Percentiles rank a stretch among this genome's conserved stretches.
Evolutionary conservation across 2,797 vertebrate species (phyloP).

Genomic region (Hoplostethus atlanticus): DNA sequence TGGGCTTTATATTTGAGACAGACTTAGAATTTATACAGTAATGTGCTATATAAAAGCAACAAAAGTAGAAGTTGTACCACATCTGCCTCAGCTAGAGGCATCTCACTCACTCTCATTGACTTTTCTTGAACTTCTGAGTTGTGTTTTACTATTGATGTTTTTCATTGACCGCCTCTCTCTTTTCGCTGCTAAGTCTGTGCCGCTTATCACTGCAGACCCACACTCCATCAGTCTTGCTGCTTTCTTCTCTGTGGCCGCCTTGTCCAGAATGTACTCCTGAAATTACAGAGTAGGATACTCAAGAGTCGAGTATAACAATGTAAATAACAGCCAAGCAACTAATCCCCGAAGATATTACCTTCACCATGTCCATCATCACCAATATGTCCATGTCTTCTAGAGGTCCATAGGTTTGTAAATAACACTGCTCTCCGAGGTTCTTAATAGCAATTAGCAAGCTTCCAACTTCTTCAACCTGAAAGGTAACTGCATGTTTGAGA

Average conservation of each 20-base stretch:
- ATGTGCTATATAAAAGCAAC: background rate
- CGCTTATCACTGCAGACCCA: constrained; percentile 43
- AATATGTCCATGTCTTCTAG: constrained; percentile 68
- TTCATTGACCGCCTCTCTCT: constrained; percentile 53
- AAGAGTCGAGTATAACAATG: background rate
- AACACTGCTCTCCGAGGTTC: constrained; percentile 84
- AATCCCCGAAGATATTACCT: constrained; percentile 69
- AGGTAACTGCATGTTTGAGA: constrained; percentile 12
- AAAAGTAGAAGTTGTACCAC: background rate
- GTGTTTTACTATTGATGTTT: constrained; percentile 67
- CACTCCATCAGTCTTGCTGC: constrained; percentile 59
- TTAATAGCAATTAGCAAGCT: constrained; percentile 76
- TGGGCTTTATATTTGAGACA: no score
- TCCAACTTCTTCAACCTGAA: constrained; percentile 78
- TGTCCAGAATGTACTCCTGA: constrained; percentile 87
- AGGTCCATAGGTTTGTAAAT: constrained; percentile 68
- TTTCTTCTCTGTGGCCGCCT: constrained; percentile 72
- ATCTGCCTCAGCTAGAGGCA: constrained; percentile 45
- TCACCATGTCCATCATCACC: constrained; percentile 84
- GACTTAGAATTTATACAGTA: no score
- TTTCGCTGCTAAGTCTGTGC: constrained; percentile 56
- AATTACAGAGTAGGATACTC: constrained; percentile 19
- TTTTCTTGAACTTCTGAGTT: constrained; percentile 76
- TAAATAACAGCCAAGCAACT: background rate
- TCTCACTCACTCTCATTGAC: constrained; percentile 64